A percentile compares a stretch with the other conserved stretches of the same genome.
Evolutionary conservation across 2,888 invertebrate genomes (phyloP).

Genomic region (Cerceris rybyensis): DNA sequence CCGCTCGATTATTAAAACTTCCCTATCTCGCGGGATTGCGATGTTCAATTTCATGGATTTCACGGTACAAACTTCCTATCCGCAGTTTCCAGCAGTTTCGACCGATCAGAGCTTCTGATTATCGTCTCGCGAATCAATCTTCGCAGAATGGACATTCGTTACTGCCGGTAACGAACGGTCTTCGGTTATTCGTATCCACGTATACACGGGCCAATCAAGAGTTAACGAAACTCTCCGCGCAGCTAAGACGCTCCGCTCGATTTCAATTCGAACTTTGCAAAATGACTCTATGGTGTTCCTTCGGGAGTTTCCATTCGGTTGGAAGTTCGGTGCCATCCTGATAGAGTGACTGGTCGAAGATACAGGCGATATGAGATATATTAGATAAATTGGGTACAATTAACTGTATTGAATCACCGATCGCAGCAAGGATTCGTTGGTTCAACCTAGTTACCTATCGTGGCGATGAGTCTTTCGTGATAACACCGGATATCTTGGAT

Average conservation of each 20-base stretch:
- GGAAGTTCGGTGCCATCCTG: constrained; percentile 39
- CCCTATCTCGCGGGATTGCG: too few relatives aligned
- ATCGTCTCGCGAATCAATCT: constrained; percentile 1
- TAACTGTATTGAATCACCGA: constrained; percentile 69
- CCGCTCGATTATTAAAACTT: too few relatives aligned
- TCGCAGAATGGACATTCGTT: constrained; percentile 6
- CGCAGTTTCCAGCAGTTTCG: neutral
- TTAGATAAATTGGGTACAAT: constrained; percentile 65
- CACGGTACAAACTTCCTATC: too few relatives aligned
- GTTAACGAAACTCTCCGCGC: constrained; percentile 44
- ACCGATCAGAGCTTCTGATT: neutral
- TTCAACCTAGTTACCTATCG: constrained; percentile 24
- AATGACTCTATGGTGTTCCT: constrained; percentile 34
- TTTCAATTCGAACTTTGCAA: constrained; percentile 66
- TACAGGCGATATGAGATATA: constrained; percentile 50
- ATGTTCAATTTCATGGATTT: too few relatives aligned
- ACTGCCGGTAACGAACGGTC: neutral
- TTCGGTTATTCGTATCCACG: neutral
- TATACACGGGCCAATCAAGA: constrained; percentile 46
- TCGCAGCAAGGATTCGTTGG: constrained; percentile 29
- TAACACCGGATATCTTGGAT: neutral
- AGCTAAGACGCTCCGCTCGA: constrained; percentile 43
- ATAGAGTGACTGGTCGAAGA: constrained; percentile 53
- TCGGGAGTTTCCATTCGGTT: constrained; percentile 3
- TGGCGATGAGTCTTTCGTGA: neutral